Base-by-base conservation (phyloP, 1,140 invertebrate genomes). In the Bathynomus jamesi region DNA sequence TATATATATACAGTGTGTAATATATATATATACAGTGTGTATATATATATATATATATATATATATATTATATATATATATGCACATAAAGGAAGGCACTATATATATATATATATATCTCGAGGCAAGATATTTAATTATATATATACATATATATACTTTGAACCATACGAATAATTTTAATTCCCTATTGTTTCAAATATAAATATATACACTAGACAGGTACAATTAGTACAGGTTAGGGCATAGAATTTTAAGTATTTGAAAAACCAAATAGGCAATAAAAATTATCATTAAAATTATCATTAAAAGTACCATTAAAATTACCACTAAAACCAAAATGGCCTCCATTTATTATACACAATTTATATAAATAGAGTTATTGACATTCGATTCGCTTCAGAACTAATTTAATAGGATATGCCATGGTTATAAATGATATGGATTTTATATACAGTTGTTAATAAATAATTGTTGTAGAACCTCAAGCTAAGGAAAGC, bases 31-130 rank as follows among this genome's bases (percentile, higher is more conserved):
- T 53, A 53, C n/a, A n/a, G n/a, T 53, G 21, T 53, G 21, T 53
- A 53, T 53, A 53, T 53, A 53, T 53, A 53, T 53, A 53, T 53
- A 53, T 53, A 53, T 53, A 2, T 2, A n/a, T 53, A 53, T 53
- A 53, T 53, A 53, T 53, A 53, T 53, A 53, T 53, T 53, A 53
- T 53, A 53, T 53, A 53, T 53, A 53, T 53, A 53, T 53, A 53
- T 53, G 21, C 5, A 53, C 21, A 53, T 53, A 53, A 17, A 53
- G n/a, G n/a, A n/a, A n/a, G n/a, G n/a, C n/a, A n/a, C n/a, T 53
- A 53, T 53, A n/a, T n/a, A 53, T 53, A 53, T 53, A 53, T 53
- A 53, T 53, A 53, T 3, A 53, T 53, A 53, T 53, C n/a, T n/a
- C n/a, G n/a, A n/a, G n/a, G n/a, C n/a, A n/a, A n/a, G n/a, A n/a